phyloP scores from a whole-genome alignment of 1,140 invertebrate species.

The Cardiocondyla obscurior region DNA sequence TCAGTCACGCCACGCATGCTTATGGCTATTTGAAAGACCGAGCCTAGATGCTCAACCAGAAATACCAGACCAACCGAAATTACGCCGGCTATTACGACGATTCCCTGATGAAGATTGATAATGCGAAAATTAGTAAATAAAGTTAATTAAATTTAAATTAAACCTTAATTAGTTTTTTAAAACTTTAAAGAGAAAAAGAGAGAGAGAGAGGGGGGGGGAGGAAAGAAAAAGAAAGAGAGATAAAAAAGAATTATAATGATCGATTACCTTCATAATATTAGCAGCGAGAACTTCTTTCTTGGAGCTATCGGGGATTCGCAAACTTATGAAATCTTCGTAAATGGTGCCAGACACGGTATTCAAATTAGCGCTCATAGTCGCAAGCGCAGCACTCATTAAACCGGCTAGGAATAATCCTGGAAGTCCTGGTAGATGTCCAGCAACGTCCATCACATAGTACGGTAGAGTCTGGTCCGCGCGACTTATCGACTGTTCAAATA shows the following conservation, averaged over 20 bases:
- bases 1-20: conserved; percentile 83
- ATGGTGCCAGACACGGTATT: conserved; percentile 85
- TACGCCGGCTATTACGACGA: conserved; percentile 80
- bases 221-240: too few species aligned
- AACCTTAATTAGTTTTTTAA: too few species aligned
- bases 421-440: conserved; percentile 85
- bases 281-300: conserved; percentile 74
- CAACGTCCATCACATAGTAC: conserved; percentile 86
- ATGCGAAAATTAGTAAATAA: not conserved
- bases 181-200: too few species aligned
- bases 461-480: conserved; percentile 85
- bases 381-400: conserved; percentile 89
- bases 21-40: conserved; percentile 80
- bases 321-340: conserved; percentile 85
- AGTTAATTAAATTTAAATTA: not conserved
- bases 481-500: conserved; percentile 59
- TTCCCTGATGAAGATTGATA: conserved; percentile 46
- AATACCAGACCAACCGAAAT: conserved; percentile 84
- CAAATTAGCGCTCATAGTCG: conserved; percentile 80
- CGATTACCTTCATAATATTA: conserved; percentile 79
- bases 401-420: conserved; percentile 90
- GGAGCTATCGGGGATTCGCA: conserved; percentile 71
- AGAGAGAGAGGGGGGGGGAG: too few species aligned
- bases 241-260: too few species aligned
- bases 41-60: conserved; percentile 79